These are phyloP conservation scores for Vombatus ursinus DNA, from an alignment of 2,113 vertebrate genomes.

Conservation along the genomic window DNA sequence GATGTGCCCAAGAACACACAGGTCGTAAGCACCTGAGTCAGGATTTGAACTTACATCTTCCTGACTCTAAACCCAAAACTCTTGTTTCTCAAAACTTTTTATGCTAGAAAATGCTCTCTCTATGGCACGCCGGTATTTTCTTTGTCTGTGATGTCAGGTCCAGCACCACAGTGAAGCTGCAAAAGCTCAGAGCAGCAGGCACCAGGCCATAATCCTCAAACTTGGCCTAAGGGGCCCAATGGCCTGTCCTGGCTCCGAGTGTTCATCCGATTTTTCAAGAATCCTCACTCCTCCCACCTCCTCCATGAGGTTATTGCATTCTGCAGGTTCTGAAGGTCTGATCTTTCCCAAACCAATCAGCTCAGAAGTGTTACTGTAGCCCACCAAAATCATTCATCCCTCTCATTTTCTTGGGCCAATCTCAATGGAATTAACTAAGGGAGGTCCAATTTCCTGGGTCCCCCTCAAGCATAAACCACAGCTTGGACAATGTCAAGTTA, in stretches of 20 bases:
- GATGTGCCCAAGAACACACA: not conserved
- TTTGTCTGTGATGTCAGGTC: not conserved
- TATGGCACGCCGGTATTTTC: not conserved
- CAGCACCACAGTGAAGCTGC: not conserved
- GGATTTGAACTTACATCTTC: not conserved
- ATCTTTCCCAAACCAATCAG: not conserved
- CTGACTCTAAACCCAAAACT: slow-evolving; percentile 29
- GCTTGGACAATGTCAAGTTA: not conserved
- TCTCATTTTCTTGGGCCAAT: not conserved
- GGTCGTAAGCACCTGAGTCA: not conserved
- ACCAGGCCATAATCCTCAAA: not conserved
- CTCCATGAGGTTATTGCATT: not conserved
- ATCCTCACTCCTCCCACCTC: not conserved
- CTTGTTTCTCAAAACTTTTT: slow-evolving; percentile 4
- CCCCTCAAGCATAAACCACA: not conserved
- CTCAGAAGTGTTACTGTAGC: not conserved
- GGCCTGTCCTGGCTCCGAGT: not conserved
- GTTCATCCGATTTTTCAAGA: not conserved
- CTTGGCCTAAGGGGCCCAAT: not conserved
- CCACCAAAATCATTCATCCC: not conserved
- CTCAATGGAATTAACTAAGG: not conserved
- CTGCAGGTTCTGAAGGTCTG: not conserved
- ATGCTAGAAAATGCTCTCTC: slow-evolving; percentile 17
- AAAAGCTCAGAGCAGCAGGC: not conserved
- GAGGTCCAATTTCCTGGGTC: not conserved